Evolutionary conservation across 2,797 vertebrate genomes (phyloP).

Genomic region (Schizopygopsis malacanthus): DNA sequence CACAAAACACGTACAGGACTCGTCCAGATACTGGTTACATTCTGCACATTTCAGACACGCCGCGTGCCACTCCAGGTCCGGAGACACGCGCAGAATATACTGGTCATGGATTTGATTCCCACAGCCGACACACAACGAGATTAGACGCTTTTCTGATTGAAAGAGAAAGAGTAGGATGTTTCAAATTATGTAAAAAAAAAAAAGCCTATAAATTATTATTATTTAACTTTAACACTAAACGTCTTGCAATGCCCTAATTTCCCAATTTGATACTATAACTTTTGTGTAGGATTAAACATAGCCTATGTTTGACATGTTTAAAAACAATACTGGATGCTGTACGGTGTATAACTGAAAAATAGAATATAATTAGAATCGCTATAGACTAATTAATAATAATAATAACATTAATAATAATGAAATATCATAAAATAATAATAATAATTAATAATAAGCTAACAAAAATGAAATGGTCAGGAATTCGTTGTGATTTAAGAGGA

Average conservation of each 20-base stretch:
- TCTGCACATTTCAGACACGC: slow-evolving; percentile 97
- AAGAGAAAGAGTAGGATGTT: slow-evolving; percentile 23
- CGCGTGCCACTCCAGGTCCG: slow-evolving; percentile 98
- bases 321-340: slow-evolving; percentile 8
- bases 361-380: neutral
- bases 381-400: neutral
- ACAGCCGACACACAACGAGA: slow-evolving; percentile 97
- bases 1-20: slow-evolving; percentile 97
- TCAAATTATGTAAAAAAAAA: neutral
- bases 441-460: slow-evolving; percentile 35
- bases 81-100: slow-evolving; percentile 95
- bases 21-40: slow-evolving; percentile 95
- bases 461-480: neutral
- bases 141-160: slow-evolving; percentile 89
- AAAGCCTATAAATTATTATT: neutral
- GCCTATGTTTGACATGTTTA: neutral
- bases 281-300: neutral
- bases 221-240: neutral
- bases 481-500: slow-evolving; percentile 40
- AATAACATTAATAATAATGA: neutral
- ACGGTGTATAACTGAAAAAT: neutral
- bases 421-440: slow-evolving; percentile 23
- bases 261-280: neutral
- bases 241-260: neutral
- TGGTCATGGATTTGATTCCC: slow-evolving; percentile 98